These are phyloP conservation scores for Drosophila leontia DNA, from an alignment of 1,140 invertebrate genomes.

Conservation along the genomic window DNA sequence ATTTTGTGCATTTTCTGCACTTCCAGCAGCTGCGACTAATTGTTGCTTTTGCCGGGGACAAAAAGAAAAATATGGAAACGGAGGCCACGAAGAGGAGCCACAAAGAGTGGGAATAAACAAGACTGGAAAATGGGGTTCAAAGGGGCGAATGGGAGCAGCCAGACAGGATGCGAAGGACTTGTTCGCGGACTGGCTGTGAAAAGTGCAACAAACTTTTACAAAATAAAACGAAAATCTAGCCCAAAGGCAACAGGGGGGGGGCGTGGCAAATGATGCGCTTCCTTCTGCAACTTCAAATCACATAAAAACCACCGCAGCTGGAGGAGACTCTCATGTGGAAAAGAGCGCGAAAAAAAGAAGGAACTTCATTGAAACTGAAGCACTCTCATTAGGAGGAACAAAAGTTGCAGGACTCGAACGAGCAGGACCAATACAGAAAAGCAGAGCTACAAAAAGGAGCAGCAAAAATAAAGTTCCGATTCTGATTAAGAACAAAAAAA, in stretches of 20 bases:
- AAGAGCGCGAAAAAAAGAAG: conserved; percentile 26
- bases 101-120: conserved; percentile 1
- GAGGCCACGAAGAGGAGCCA: background rate
- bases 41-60: conserved; percentile 46
- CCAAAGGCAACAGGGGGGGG: conserved; percentile 11
- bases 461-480: conserved; percentile 12
- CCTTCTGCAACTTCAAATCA: conserved; percentile 48
- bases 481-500: conserved; percentile 4
- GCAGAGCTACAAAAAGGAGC: conserved; percentile 16
- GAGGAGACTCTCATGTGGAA: conserved; percentile 32
- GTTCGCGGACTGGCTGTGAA: conserved; percentile 54
- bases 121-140: conserved; percentile 4
- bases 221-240: conserved; percentile 64
- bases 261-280: conserved; percentile 56
- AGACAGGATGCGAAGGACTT: conserved; percentile 50
- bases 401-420: conserved; percentile 42
- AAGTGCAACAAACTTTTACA: conserved; percentile 81
- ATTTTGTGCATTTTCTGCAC: conserved; percentile 33
- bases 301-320: conserved; percentile 20
- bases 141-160: conserved; percentile 26
- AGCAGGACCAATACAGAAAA: conserved; percentile 24
- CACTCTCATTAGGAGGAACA: conserved; percentile 71
- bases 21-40: conserved; percentile 61
- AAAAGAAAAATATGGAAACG: conserved; percentile 10
- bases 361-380: conserved; percentile 57